Evolutionary conservation across 2,113 vertebrate genomes (phyloP), one percentile per base, ranked within the genome.

Genomic region (Sciurus niger): DNA sequence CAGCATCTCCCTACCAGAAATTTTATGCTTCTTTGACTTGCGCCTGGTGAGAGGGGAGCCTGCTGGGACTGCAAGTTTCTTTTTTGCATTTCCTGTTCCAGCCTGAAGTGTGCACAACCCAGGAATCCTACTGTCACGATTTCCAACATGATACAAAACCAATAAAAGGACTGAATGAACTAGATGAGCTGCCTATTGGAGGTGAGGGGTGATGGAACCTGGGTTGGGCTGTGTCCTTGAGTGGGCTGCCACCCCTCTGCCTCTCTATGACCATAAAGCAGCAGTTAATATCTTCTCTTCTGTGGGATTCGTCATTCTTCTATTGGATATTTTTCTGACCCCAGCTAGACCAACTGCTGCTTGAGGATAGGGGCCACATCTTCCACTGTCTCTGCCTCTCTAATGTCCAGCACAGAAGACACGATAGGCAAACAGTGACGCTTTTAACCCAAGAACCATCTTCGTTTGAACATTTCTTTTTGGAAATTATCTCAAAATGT

Each of bases 11-110:
- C 37, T 28, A 34, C 9, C 86, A 78, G 65, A 16, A 11, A 73
- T 77, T 91, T 67, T 55, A 37, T 72, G 65, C 58, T 53, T 67
- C 77, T 84, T 94, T 70, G 20, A 82, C 95, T 95, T 87, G 43
- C 25, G 84, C 32, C 84, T 95, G 89, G 53, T 93, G 43, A 73
- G 89, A 79, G 37, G n/a, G 30, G 72, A 80, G 53, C 76, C 84
- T 53, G 25, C 10, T 53, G 67, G 43, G 14, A 34, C 58, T 14
- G 46, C 43, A 73, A 8, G 40, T 40, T 43, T 74, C 40, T 91
- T 70, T 67, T 70, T 22, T 60, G 37, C 1, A 1, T 34, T 30
- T 84, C 80, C 55, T 58, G 14, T n/a, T 63, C 92, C n/a, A 30
- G 22, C 4, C 40, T 55, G 32, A 0, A 63, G 24, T 2, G 25